Percentiles rank a stretch among this genome's conserved stretches.
Conservation (phyloP, 2,888 invertebrate genomes). For the Diarsia mendica region DNA sequence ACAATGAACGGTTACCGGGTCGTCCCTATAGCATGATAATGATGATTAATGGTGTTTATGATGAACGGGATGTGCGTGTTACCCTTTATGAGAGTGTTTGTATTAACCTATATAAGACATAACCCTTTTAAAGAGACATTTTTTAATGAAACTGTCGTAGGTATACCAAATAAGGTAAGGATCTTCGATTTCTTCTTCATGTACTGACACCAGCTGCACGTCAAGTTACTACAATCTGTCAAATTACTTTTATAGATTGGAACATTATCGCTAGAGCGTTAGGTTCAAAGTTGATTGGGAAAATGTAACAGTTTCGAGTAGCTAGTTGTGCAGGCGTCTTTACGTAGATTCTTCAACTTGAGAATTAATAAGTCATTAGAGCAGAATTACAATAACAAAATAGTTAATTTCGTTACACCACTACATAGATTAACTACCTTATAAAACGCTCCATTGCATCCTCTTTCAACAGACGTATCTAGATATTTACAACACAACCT, state of each 20-base stretch:
- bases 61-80: not conserved
- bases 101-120: too few species aligned
- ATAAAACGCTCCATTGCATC: slow-evolving; percentile 19
- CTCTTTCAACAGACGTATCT: slow-evolving; percentile 14
- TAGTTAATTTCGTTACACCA: not conserved
- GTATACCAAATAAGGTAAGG: not conserved
- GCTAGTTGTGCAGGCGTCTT: too few species aligned
- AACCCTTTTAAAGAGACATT: too few species aligned
- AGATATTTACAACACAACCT: slow-evolving; percentile 44
- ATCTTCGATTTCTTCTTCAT: not conserved
- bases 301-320: too few species aligned
- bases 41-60: slow-evolving; percentile 38
- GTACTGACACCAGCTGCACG: too few species aligned
- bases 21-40: slow-evolving; percentile 28
- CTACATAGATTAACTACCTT: slow-evolving; percentile 11
- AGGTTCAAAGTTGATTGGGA: too few species aligned
- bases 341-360: not conserved
- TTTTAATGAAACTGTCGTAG: not conserved
- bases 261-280: too few species aligned
- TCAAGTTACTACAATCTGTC: too few species aligned
- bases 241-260: too few species aligned
- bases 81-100: slow-evolving; percentile 2
- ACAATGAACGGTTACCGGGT: slow-evolving; percentile 26
- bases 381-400: not conserved
- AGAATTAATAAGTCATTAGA: not conserved